phyloP scores from a whole-genome alignment of 1,140 invertebrate species.

The Calephelis nemesis region DNA sequence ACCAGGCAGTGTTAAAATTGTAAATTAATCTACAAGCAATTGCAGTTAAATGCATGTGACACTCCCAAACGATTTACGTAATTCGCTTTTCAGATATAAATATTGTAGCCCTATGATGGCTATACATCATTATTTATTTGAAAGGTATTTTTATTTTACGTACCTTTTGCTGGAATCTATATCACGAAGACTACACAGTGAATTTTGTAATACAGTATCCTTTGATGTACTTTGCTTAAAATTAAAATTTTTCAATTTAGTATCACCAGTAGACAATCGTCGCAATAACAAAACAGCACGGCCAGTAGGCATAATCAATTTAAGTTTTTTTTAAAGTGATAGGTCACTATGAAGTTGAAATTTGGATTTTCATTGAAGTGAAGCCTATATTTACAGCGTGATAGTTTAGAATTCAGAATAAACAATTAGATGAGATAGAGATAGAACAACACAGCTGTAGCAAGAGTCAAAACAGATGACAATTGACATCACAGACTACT shows the following conservation, averaged over 20 bases:
- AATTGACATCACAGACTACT: too few relatives aligned
- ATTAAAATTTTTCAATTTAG: constrained; percentile 64
- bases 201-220: constrained; percentile 48
- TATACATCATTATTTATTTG: too few relatives aligned
- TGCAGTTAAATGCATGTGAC: too few relatives aligned
- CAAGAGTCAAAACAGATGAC: too few relatives aligned
- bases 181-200: constrained; percentile 58
- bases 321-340: constrained; percentile 6
- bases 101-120: too few relatives aligned
- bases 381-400: not conserved
- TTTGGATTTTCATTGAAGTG: not conserved
- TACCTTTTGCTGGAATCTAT: constrained; percentile 61
- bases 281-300: constrained; percentile 65
- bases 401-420: too few relatives aligned
- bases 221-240: constrained; percentile 58
- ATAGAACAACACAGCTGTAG: not conserved
- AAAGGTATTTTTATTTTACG: constrained; percentile 13
- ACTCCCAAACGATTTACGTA: not conserved
- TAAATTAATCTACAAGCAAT: too few relatives aligned
- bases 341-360: constrained; percentile 19
- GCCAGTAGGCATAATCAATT: constrained; percentile 70
- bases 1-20: too few relatives aligned
- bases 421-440: too few relatives aligned
- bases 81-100: not conserved
- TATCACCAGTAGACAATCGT: constrained; percentile 68